Evolutionary conservation across 2,888 invertebrate species (phyloP), one percentile per base, ranked within the genome.

Genomic region (Cyclophora punctaria): DNA sequence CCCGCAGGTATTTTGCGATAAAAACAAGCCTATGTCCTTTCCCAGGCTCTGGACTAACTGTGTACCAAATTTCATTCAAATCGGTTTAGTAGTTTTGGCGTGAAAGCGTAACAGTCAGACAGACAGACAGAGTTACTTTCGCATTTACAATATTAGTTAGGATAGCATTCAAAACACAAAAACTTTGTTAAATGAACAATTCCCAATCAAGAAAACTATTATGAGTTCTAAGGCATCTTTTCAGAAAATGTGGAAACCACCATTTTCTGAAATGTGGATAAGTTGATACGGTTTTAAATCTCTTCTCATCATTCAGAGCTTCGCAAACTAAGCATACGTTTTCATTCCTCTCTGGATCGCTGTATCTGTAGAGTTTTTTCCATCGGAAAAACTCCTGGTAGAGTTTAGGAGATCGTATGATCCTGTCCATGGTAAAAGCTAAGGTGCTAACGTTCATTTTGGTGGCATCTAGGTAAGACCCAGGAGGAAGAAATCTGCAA

Each of bases 401-500:
- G 3, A 60, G 48, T 6, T 62, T 58, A 0, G 75, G 75, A 0
- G 68, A 67, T 0, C 53, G 57, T 33, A 80, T 78, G 3, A 79
- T 53, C 0, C 53, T 56, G 7, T 69, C 64, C 53, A 87, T 80
- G 3, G 59, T 60, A 0, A 57, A 55, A 0, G 84, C 86, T 20
- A 84, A 51, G 0, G 73, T 53, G 2, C 51, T 44, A 0, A 72
- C 65, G 1, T 55, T 59, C 3, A 63, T 56, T 3, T 59, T 62
- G 0, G 60, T 60, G 0, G 73, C 80, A 51, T 86, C 71, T 6
- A 87, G 53, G 51, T 85, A 87, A 0, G 85, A 81, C 0, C 74
- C 75, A 0, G 83, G 85, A 2, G 87, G 85, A 3, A 87, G 75
- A 55, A 84, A 87, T 53, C 86, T 87, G 77, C 2, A 71, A 66